Evolutionary conservation across 1,140 invertebrate species (phyloP).

Genomic region (Goniozus legneri): DNA sequence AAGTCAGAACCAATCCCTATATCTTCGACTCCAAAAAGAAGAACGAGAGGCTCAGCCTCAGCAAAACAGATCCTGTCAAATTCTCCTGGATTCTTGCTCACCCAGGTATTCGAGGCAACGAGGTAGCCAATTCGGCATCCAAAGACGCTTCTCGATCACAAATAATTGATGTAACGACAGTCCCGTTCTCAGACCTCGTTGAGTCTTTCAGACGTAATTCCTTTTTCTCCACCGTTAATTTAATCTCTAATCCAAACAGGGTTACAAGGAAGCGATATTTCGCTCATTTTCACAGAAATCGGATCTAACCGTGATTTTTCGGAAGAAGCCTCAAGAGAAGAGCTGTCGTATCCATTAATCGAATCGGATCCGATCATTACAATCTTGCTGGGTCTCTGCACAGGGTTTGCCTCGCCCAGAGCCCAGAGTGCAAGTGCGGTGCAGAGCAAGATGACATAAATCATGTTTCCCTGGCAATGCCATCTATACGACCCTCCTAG

Average conservation of each 20-base stretch:
- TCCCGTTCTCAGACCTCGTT: neutral
- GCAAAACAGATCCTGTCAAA: neutral
- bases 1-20: neutral
- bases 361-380: neutral
- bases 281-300: neutral
- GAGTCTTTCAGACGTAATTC: neutral
- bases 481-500: neutral
- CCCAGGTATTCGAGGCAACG: slow-evolving; percentile 5
- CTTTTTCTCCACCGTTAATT: neutral
- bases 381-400: neutral
- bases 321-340: neutral
- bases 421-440: neutral
- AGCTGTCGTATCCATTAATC: neutral
- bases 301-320: neutral
- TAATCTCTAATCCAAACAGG: neutral
- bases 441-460: neutral
- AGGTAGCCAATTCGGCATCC: neutral
- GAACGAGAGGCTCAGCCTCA: neutral
- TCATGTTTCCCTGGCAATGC: neutral
- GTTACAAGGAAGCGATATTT: neutral
- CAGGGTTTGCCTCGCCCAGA: neutral
- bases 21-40: slow-evolving; percentile 3
- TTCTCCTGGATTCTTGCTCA: neutral
- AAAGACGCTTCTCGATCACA: neutral
- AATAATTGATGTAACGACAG: neutral